phyloP scores from a whole-genome alignment of 2,113 vertebrate species.

The Nestor notabilis region DNA sequence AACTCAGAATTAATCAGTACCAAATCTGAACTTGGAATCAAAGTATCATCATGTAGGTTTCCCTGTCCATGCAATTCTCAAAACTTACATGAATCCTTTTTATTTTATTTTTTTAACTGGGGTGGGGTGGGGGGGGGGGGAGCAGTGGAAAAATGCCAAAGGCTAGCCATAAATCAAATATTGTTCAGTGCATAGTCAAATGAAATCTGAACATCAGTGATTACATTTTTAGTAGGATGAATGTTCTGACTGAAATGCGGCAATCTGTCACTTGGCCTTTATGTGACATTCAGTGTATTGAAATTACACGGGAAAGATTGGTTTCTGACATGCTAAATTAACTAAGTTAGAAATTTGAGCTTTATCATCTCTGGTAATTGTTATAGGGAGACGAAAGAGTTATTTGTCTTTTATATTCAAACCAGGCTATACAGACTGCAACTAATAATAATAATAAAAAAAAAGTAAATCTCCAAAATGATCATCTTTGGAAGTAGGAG shows the following conservation, averaged over 20 bases:
- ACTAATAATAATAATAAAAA: background rate
- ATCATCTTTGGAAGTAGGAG: background rate
- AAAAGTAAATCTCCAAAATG: background rate
- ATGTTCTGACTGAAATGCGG: slow-evolving; percentile 77
- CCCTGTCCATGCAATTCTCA: background rate
- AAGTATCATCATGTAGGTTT: background rate
- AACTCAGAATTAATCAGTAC: background rate
- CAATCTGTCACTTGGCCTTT: slow-evolving; percentile 85
- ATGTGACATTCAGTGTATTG: slow-evolving; percentile 80
- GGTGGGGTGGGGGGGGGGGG: background rate
- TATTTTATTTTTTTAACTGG: background rate
- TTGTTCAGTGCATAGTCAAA: slow-evolving; percentile 36
- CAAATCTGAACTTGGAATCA: background rate
- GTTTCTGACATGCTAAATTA: slow-evolving; percentile 78
- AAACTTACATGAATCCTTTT: background rate
- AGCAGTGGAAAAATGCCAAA: background rate
- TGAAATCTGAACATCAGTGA: slow-evolving; percentile 59
- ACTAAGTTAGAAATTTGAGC: slow-evolving; percentile 72
- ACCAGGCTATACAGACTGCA: background rate
- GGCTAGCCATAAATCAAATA: slow-evolving; percentile 59
- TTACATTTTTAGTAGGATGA: slow-evolving; percentile 67
- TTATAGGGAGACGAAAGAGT: background rate
- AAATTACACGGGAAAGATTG: slow-evolving; percentile 78
- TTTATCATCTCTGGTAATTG: slow-evolving; percentile 75
- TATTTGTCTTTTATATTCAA: slow-evolving; percentile 12